These are phyloP conservation scores for Cotesia glomerata DNA, from an alignment of 1,140 invertebrate species.

Conservation along the genomic window DNA sequence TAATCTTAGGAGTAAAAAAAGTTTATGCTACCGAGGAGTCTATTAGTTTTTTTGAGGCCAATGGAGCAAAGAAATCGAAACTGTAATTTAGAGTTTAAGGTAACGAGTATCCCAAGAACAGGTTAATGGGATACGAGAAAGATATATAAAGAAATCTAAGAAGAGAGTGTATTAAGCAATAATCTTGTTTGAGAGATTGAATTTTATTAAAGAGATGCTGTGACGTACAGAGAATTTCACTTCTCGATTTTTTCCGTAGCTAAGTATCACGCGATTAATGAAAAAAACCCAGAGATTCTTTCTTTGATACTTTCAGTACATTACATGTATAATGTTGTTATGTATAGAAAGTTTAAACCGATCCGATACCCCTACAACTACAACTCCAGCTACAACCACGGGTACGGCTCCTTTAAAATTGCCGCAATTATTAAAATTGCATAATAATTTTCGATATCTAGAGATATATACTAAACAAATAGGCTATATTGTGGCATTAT, in stretches of 20 bases:
- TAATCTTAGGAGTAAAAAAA: no score
- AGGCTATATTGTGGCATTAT: neutral
- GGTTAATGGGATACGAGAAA: no score
- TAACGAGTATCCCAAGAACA: neutral
- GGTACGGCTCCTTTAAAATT: neutral
- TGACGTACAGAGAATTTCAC: slow-evolving; percentile 14
- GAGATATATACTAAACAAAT: neutral
- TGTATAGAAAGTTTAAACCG: slow-evolving; percentile 7
- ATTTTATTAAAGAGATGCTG: slow-evolving; percentile 9
- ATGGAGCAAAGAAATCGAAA: neutral
- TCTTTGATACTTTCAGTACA: neutral
- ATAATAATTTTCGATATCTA: neutral
- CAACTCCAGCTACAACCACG: neutral
- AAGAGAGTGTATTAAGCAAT: neutral
- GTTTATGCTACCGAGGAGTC: no score
- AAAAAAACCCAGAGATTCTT: neutral
- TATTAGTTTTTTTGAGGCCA: no score
- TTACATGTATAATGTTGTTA: slow-evolving; percentile 1
- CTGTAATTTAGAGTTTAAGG: neutral
- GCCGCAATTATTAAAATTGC: neutral
- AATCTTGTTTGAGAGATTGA: neutral
- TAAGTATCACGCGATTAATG: neutral
- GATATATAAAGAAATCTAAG: neutral
- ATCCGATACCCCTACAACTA: neutral
- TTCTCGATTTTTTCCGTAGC: neutral